Percentiles rank a stretch among this genome's conserved stretches.
Conservation (phyloP, 2,888 invertebrate species). For the Agrilus biguttatus region DNA sequence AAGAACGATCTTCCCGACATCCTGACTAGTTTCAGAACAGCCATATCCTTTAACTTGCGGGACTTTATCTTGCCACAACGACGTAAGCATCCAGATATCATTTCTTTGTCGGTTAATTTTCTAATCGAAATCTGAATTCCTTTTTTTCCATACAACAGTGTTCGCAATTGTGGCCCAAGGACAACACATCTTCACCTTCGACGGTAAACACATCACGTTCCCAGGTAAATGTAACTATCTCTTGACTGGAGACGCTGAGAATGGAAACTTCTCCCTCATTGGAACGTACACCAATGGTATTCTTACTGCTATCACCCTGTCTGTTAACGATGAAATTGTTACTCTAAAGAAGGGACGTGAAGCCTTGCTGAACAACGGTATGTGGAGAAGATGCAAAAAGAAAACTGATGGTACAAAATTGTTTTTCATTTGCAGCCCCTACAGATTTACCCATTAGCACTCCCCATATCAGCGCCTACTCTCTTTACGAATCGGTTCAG, state of each 20-base stretch:
- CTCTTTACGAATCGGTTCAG: slow-evolving; percentile 39
- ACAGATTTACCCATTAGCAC: slow-evolving; percentile 54
- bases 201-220: slow-evolving; percentile 66
- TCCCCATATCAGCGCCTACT: slow-evolving; percentile 47
- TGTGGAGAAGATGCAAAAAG: slow-evolving; percentile 13
- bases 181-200: slow-evolving; percentile 79
- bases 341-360: slow-evolving; percentile 39
- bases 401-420: neutral
- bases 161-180: slow-evolving; percentile 61
- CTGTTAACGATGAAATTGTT: slow-evolving; percentile 50
- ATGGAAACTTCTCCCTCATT: slow-evolving; percentile 74
- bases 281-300: slow-evolving; percentile 56
- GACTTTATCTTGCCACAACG: slow-evolving; percentile 51
- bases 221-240: slow-evolving; percentile 75
- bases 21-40: slow-evolving; percentile 33
- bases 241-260: slow-evolving; percentile 66
- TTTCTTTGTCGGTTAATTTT: neutral
- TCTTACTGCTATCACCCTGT: slow-evolving; percentile 51
- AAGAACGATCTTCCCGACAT: slow-evolving; percentile 45
- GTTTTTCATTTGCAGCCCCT: slow-evolving; percentile 32
- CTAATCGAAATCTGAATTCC: neutral
- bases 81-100: slow-evolving; percentile 30
- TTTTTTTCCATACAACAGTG: slow-evolving; percentile 39
- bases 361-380: slow-evolving; percentile 49
- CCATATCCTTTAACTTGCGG: slow-evolving; percentile 36